A percentile compares a stretch with the other conserved stretches of the same genome.
Conservation (phyloP, 1,140 invertebrate genomes). For the Trachymyrmex cornetzi region DNA sequence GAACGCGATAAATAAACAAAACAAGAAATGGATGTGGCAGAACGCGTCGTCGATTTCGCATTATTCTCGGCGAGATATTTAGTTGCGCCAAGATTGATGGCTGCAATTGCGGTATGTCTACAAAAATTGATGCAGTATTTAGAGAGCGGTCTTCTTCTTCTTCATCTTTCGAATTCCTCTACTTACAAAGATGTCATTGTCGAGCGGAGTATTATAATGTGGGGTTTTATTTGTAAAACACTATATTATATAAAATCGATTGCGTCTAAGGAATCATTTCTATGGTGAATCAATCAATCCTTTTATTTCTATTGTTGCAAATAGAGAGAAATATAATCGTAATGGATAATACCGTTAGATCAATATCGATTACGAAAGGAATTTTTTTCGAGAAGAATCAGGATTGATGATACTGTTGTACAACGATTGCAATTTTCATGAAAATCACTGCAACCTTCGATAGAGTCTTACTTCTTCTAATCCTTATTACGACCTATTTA, state of each 20-base stretch:
- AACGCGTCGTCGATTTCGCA: constrained; percentile 33
- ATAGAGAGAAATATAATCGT: constrained; percentile 11
- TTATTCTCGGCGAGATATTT: constrained; percentile 40
- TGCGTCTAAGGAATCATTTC: background rate
- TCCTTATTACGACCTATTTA: background rate
- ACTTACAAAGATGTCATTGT: background rate
- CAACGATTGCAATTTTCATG: constrained; percentile 30
- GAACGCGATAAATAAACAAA: constrained; percentile 39
- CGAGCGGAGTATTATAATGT: background rate
- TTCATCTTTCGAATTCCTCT: background rate
- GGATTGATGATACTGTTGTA: constrained; percentile 18
- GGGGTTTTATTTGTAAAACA: background rate
- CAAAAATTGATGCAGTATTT: constrained; percentile 41
- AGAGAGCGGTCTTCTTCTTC: background rate
- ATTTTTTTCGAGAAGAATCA: background rate
- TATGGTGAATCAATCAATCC: background rate
- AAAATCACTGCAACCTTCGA: constrained; percentile 59
- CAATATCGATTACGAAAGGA: background rate
- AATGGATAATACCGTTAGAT: constrained; percentile 3
- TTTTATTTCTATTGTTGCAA: background rate
- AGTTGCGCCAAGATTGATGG: constrained; percentile 24
- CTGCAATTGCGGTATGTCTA: background rate
- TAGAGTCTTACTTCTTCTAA: background rate
- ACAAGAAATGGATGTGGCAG: constrained; percentile 9
- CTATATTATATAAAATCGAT: background rate